Evolutionary conservation across 2,888 invertebrate species (phyloP), one percentile per base, ranked within the genome.

Genomic region (Hoplodrina ambigua): DNA sequence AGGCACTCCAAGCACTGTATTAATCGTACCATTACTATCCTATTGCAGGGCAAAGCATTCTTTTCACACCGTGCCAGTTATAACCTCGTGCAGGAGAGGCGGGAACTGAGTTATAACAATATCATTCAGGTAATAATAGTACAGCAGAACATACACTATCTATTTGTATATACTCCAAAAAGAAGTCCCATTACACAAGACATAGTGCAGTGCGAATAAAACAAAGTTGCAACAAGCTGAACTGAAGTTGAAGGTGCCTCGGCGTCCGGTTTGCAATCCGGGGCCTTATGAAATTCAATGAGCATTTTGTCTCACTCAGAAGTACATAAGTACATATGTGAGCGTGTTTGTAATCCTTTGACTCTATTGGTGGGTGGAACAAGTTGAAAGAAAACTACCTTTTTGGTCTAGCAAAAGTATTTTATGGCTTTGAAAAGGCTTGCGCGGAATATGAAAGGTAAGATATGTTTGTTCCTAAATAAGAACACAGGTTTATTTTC

Each of bases 271-370:
- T 71, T 74, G 81, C 85, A 85, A 87, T 85, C 87, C 83, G 57
- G 82, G 7, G 65, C 86, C 91, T 90, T 92, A 93, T 93, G 92
- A 93, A 93, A 93, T 92, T 93, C 93, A 92, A 93, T 92, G 93
- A 93, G 92, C 91, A 89, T 90, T 91, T 92, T 92, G 92, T 92
- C 89, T 90, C 85, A 83, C 85, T 82, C 77, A 68, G 75, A 73
- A 79, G 58, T 87, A 86, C 87, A 83, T 85, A 84, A 83, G 61
- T 86, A 86, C 87, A 84, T 85, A 82, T 86, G 88, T 86, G 83
- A 83, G 69, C 63, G 70, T 68, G 74, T 75, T 76, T 63, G 85
- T 85, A 84, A 85, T 83, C 85, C 85, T 66, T 57, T 79, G 75
- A 69, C 71, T 79, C 52, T 83, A 77, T 81, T 75, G 67, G 57